These are phyloP conservation scores for Rafetus swinhoei DNA, from an alignment of 2,113 vertebrate species.

Conservation along the genomic window DNA sequence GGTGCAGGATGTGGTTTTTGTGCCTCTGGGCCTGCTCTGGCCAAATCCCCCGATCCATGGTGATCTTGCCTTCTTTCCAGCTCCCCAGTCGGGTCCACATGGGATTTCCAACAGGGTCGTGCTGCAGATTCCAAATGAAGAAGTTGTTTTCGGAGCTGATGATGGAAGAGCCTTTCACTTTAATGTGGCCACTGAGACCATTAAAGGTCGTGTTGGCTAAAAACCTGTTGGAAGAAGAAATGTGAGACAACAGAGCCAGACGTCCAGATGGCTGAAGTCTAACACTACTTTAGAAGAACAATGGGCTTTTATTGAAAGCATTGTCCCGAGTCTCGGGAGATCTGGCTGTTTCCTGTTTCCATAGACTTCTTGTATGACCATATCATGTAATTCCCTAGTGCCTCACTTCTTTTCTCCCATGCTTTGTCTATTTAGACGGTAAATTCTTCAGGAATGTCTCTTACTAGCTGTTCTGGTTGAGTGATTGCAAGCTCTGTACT, in stretches of 20 bases:
- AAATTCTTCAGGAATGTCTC: neutral
- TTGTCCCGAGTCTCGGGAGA: neutral
- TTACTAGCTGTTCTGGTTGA: neutral
- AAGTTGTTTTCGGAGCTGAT: slow-evolving; percentile 92
- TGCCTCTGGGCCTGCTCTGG: slow-evolving; percentile 86
- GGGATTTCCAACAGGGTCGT: slow-evolving; percentile 91
- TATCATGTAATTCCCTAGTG: neutral
- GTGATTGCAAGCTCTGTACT: neutral
- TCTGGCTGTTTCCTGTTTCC: neutral
- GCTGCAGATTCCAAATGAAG: slow-evolving; percentile 96
- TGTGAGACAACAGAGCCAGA: slow-evolving; percentile 24
- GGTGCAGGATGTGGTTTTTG: slow-evolving; percentile 78
- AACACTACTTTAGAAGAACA: neutral
- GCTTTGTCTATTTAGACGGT: neutral
- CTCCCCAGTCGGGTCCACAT: slow-evolving; percentile 95
- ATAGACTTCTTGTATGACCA: neutral
- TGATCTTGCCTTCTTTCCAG: slow-evolving; percentile 89
- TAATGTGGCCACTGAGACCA: slow-evolving; percentile 91
- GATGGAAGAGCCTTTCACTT: slow-evolving; percentile 86
- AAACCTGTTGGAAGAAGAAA: slow-evolving; percentile 82
- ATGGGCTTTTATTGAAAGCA: neutral
- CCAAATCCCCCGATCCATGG: slow-evolving; percentile 90
- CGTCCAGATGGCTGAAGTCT: neutral
- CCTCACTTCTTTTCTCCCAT: neutral
- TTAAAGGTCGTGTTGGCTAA: slow-evolving; percentile 93